Base-by-base conservation (phyloP, 1,140 invertebrate species). In the Drosophila sproati region DNA sequence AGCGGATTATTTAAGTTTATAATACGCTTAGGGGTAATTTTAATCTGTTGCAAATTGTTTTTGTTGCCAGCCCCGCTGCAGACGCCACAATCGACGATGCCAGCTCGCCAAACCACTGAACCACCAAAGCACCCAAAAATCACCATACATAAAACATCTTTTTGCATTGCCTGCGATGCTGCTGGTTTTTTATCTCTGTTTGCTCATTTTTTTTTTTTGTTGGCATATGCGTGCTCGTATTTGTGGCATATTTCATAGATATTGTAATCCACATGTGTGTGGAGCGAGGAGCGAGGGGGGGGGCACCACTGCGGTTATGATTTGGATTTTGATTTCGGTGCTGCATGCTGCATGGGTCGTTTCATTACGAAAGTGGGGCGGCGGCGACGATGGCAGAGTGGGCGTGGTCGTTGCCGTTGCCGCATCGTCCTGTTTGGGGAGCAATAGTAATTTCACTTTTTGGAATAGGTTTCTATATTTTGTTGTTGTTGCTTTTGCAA, bases 21-120 rank as follows among this genome's bases (percentile, higher is more conserved):
- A 91, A 91, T 91, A 85, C 88, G 89, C 89, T 85, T 86, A 91
- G 87, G 89, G 82, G 90, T 91, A 85, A 91, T 91, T 91, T 91
- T 91, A 91, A 91, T 86, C 89, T 91, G 85, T 85, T 82, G 86
- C 89, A 91, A 91, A 91, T 91, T 91, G 89, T 91, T 91, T 91
- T 91, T 86, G 80, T 81, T 73, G 69, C 74, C 71, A 12, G 39
- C 35, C 41, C 32, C 45, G 64, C 69, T 62, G 56, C 55, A 68
- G 10, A 51, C 7, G 5, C 29, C 50, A 37, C 50, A 61, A 41
- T 56, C 55, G 77, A 80, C 77, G 59, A 60, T 32, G 0, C 50
- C 20, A 6, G 10, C 41, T 2, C 39, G 28, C 37, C 56, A 6
- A 50, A 34, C 35, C 32, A 51, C 4, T 29, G n/a, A 20, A 39